Evolutionary conservation across 2,113 vertebrate genomes (phyloP).

Genomic region (Trogon surrucura): DNA sequence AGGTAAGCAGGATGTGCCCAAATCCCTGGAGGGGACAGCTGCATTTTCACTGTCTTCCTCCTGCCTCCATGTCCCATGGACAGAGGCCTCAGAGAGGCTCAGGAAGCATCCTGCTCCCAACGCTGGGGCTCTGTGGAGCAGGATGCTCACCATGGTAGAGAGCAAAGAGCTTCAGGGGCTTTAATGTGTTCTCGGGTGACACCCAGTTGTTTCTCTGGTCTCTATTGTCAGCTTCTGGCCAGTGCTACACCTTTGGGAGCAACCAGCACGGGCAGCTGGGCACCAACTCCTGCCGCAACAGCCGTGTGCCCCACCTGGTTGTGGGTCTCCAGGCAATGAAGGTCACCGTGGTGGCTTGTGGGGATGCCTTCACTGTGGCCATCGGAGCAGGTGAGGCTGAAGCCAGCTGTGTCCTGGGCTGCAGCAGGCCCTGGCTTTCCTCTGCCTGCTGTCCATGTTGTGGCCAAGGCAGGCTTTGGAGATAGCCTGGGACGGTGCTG

Average conservation of each 20-base stretch:
- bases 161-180: not conserved
- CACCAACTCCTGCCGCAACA: slow-evolving; percentile 81
- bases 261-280: slow-evolving; percentile 97
- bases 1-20: slow-evolving; percentile 71
- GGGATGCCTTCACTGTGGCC: slow-evolving; percentile 94
- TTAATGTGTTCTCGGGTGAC: not conserved
- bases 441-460: not conserved
- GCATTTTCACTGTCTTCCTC: not conserved
- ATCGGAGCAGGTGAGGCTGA: slow-evolving; percentile 86
- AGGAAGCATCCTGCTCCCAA: accelerated
- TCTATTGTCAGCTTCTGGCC: slow-evolving; percentile 81
- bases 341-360: slow-evolving; percentile 89
- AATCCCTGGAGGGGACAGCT: not conserved
- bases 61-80: not conserved
- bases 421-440: not conserved
- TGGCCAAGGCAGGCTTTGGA: not conserved
- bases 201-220: not conserved
- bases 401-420: not conserved
- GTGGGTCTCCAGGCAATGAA: slow-evolving; percentile 81
- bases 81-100: not conserved
- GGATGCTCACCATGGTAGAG: not conserved
- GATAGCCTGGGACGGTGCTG: not conserved
- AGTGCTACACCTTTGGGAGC: slow-evolving; percentile 95
- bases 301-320: slow-evolving; percentile 86
- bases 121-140: not conserved